phyloP scores from a whole-genome alignment of 1,140 invertebrate species.

The Drosophila nikananu region DNA sequence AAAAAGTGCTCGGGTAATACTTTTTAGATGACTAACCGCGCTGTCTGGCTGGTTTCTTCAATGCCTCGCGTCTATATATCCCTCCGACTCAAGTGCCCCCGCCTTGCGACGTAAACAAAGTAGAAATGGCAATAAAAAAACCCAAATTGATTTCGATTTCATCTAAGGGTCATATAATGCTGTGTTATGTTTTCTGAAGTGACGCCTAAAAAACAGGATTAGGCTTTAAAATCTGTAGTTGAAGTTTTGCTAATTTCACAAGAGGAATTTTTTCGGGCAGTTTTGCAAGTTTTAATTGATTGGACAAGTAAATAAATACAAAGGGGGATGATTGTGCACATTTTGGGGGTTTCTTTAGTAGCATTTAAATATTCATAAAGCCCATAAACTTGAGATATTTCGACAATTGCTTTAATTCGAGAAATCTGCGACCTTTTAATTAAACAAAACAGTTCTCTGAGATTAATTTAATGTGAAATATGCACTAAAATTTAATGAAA shows the following conservation, averaged over 20 bases:
- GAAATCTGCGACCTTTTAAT: slow-evolving; percentile 2
- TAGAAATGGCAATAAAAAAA: slow-evolving; percentile 34
- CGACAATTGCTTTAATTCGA: not conserved
- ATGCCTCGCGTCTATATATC: slow-evolving; percentile 41
- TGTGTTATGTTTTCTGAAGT: slow-evolving; percentile 9
- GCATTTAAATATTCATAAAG: not conserved
- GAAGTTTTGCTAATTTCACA: slow-evolving; percentile 23
- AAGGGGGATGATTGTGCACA: not conserved
- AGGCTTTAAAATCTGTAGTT: not conserved
- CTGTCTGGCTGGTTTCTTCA: slow-evolving; percentile 34
- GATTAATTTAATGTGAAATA: not conserved
- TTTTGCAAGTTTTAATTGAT: slow-evolving; percentile 10
- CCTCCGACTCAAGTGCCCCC: slow-evolving; percentile 28
- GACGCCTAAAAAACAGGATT: slow-evolving; percentile 23
- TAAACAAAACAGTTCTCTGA: not conserved
- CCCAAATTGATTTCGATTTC: slow-evolving; percentile 60
- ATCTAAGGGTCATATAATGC: slow-evolving; percentile 20
- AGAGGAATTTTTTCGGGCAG: slow-evolving; percentile 8
- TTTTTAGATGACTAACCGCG: slow-evolving; percentile 45
- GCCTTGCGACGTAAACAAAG: slow-evolving; percentile 18
- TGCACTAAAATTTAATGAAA: too few relatives aligned
- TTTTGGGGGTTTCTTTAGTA: not conserved
- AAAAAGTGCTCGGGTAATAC: slow-evolving; percentile 45
- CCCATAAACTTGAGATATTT: not conserved
- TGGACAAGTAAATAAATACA: slow-evolving; percentile 2